Evolutionary conservation across 2,888 invertebrate species (phyloP).

Genomic region (Drosophila prolongata): DNA sequence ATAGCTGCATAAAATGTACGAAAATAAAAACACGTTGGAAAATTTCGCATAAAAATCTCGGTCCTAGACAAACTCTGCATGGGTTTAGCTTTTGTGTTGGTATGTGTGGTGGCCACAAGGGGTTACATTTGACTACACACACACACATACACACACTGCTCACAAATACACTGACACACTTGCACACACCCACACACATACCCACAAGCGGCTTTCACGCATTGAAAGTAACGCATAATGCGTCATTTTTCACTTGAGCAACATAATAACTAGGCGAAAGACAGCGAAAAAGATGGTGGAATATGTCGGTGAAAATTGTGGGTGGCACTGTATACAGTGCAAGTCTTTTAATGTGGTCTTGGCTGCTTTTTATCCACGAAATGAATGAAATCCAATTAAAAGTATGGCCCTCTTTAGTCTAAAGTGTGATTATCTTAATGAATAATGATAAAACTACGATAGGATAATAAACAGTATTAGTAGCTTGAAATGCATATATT

Average conservation of each 20-base stretch:
- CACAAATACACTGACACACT: slow-evolving; percentile 22
- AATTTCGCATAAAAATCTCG: slow-evolving; percentile 59
- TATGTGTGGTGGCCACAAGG: slow-evolving; percentile 40
- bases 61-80: slow-evolving; percentile 51
- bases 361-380: not conserved
- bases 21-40: slow-evolving; percentile 39
- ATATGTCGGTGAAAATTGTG: slow-evolving; percentile 15
- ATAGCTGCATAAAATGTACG: slow-evolving; percentile 19
- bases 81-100: slow-evolving; percentile 12
- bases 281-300: slow-evolving; percentile 23
- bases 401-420: not conserved
- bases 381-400: slow-evolving; percentile 3
- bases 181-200: not conserved
- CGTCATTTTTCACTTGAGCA: slow-evolving; percentile 67
- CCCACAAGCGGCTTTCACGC: slow-evolving; percentile 24
- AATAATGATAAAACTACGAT: no score
- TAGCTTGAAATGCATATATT: no score
- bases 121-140: slow-evolving; percentile 51
- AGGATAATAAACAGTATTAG: no score
- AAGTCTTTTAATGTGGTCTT: slow-evolving; percentile 4
- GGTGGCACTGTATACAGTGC: not conserved
- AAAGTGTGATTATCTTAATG: not conserved
- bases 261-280: slow-evolving; percentile 56
- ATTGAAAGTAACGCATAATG: slow-evolving; percentile 59
- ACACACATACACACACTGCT: slow-evolving; percentile 32